Conservation (phyloP, 2,888 invertebrate species). For the Laothoe populi region DNA sequence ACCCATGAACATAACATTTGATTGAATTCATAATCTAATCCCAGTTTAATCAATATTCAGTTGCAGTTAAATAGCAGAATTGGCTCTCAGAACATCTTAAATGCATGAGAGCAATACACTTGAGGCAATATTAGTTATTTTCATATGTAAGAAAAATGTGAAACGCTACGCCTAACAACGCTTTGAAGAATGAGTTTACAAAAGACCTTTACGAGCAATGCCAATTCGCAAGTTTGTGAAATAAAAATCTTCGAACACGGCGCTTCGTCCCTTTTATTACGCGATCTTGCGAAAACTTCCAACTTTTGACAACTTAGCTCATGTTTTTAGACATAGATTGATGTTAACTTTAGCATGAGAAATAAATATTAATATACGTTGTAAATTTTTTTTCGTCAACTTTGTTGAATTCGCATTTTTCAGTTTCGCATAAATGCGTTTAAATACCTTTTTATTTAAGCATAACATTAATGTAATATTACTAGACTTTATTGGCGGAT, state of each 20-base stretch:
- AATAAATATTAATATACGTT: slow-evolving; percentile 50
- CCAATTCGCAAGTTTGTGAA: slow-evolving; percentile 47
- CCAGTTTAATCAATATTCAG: too few species aligned
- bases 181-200: slow-evolving; percentile 63
- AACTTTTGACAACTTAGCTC: slow-evolving; percentile 59
- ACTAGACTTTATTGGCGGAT: too few species aligned
- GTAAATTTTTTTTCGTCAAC: slow-evolving; percentile 14
- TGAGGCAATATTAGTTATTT: neutral
- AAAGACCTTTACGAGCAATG: slow-evolving; percentile 54
- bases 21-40: too few species aligned
- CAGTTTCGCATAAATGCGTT: slow-evolving; percentile 8
- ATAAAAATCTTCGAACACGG: slow-evolving; percentile 49
- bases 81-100: too few species aligned
- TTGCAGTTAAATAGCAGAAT: too few species aligned
- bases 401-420: slow-evolving; percentile 25
- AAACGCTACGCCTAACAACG: neutral
- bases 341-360: slow-evolving; percentile 53
- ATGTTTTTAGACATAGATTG: slow-evolving; percentile 64
- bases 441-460: neutral
- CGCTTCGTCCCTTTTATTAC: slow-evolving; percentile 52
- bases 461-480: neutral
- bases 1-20: too few species aligned
- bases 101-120: neutral
- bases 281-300: slow-evolving; percentile 57
- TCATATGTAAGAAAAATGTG: neutral